Percentiles rank a stretch among this genome's conserved stretches.
Conservation (phyloP, 2,888 invertebrate species). For the Artemia sinica region DNA sequence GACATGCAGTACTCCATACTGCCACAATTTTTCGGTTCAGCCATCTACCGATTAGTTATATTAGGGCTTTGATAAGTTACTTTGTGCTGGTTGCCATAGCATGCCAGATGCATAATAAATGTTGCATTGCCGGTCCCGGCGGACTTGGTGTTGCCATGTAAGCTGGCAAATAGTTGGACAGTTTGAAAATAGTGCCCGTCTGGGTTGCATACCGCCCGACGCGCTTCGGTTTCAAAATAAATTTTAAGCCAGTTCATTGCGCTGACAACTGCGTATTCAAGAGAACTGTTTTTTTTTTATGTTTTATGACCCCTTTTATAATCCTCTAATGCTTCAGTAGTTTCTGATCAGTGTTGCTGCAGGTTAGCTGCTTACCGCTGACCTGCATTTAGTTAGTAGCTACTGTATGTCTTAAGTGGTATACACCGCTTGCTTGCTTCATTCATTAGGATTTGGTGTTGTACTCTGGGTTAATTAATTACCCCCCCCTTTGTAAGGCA, state of each 20-base stretch:
- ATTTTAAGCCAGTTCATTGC: conserved; percentile 6
- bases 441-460: conserved; percentile 7
- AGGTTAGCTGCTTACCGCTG: conserved; percentile 2
- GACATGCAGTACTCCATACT: too few relatives aligned
- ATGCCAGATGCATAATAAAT: too few relatives aligned
- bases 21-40: too few relatives aligned
- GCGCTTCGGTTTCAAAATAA: conserved; percentile 8
- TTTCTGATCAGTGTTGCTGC: conserved; percentile 11
- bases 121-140: not conserved
- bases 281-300: not conserved
- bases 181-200: conserved; percentile 10
- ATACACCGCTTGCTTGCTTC: not conserved
- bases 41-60: too few relatives aligned
- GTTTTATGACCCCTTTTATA: conserved; percentile 3
- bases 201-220: conserved; percentile 13
- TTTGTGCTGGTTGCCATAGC: too few relatives aligned
- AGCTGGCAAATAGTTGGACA: not conserved
- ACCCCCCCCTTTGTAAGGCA: too few relatives aligned
- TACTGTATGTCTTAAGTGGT: conserved; percentile 1
- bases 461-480: conserved; percentile 1
- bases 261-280: conserved; percentile 7
- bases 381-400: conserved; percentile 2
- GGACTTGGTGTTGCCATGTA: conserved; percentile 5
- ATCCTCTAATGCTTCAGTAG: conserved; percentile 11
- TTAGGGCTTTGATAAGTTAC: too few relatives aligned